phyloP scores from a whole-genome alignment of 1,140 invertebrate genomes.

The Conus betulinus region DNA sequence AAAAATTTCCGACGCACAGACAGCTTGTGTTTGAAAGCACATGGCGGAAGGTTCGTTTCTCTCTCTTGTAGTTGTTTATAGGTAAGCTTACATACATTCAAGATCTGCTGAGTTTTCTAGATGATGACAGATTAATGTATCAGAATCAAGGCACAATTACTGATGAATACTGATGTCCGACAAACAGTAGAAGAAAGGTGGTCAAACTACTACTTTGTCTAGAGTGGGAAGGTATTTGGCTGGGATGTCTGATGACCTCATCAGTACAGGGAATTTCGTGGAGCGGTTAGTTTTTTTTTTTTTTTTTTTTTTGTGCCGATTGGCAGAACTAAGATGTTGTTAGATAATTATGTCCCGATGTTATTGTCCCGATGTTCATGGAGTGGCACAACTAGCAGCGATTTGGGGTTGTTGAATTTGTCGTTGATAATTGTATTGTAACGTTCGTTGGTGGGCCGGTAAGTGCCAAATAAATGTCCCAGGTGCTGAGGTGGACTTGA shows the following conservation, averaged over 20 bases:
- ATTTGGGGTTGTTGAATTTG: not conserved
- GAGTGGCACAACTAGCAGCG: not conserved
- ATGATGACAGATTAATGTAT: not conserved
- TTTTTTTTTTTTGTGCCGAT: not conserved
- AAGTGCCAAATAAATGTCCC: not conserved
- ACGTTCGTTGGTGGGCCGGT: not conserved
- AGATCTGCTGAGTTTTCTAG: not conserved
- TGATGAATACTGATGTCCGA: not conserved
- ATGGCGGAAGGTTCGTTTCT: conserved; percentile 35
- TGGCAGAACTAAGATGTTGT: not conserved
- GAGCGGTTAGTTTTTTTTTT: not conserved
- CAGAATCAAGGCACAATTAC: not conserved
- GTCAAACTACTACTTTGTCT: not conserved
- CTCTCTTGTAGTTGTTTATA: conserved; percentile 25
- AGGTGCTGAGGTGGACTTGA: not conserved
- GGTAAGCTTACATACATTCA: not conserved
- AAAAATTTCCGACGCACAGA: conserved; percentile 11
- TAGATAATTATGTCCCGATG: not conserved
- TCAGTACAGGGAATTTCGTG: not conserved
- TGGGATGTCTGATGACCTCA: not conserved
- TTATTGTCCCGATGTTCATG: not conserved
- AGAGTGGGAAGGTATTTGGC: not conserved
- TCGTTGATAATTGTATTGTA: not conserved
- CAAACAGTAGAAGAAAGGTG: not conserved
- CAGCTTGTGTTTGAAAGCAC: conserved; percentile 36